Evolutionary conservation across 2,797 vertebrate species (phyloP), one percentile per base, ranked within the genome.

Genomic region (Spizella passerina): DNA sequence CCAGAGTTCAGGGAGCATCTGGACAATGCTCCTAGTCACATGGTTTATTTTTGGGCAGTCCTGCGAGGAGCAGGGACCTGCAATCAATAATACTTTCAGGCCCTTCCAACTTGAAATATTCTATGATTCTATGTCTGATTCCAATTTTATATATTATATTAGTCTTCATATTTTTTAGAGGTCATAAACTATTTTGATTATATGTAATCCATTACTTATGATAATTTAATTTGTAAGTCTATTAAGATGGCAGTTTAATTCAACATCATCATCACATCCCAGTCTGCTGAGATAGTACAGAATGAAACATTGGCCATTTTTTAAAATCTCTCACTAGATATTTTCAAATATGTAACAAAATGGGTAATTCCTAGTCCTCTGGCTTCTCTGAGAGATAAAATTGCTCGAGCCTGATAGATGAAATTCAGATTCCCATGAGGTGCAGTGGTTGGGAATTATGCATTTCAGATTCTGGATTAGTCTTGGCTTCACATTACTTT

Each of bases 201-300:
- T n/a, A 65, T 8, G 4, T 64, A 68, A 84, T 75, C 77, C 2
- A 15, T 89, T 77, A 80, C 43, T 81, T 89, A 61, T 30, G 75
- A 75, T 72, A 78, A 50, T 69, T 89, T 83, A 86, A 95, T 85
- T 96, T 92, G 73, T 49, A 65, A 59, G 72, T 90, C 81, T 71
- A 78, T 91, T 92, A 91, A 91, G 63, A n/a, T 13, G 56, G 84
- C 47, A 76, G 26, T 87, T 94, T 81, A 85, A 87, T 93, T 88
- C 69, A 76, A 71, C 49, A 46, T 56, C 88, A 92, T 87, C 46
- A 65, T 82, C 52, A 64, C 46, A 86, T 80, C 69, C 29, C 69
- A 65, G 24, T 65, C 71, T 57, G 46, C 72, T 64, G 50, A 92
- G 57, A 65, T 19, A 72, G 43, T 38, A 52, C 27, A 71, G 55